Base-by-base conservation (phyloP, 2,888 invertebrate genomes). In the Drosophila austrosaltans region DNA sequence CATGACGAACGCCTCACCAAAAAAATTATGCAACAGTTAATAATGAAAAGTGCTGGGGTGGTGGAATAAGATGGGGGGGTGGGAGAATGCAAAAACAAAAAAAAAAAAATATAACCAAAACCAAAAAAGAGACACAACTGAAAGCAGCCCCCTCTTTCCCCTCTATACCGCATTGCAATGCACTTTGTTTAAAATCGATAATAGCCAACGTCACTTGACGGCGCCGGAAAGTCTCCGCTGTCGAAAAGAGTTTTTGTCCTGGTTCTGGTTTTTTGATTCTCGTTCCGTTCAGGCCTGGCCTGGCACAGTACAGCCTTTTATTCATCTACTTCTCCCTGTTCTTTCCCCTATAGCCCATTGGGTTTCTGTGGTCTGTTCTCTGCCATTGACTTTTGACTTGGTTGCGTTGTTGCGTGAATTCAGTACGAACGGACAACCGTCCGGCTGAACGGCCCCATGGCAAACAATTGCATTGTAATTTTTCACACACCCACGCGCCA, bases 401-500 rank as follows among this genome's bases (percentile, higher is more conserved):
- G 25, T 61, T 54, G 44, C 20, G 40, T 44, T 20, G 39, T 16
- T 40, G 32, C 42, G 16, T 32, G 42, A 30, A 36, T 28, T 53
- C 16, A 54, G 61, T 58, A 12, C 16, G n/a, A 54, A 63, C 20
- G 56, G 39, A 39, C 53, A 3, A 25, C 8, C 28, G 3, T n/a
- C 16, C 39, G 5, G 39, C 53, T 53, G 10, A 48, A 36, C 30
- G 65, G 69, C 76, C 74, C 78, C 76, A 75, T 72, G 78, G 74
- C 81, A 85, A 82, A 81, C 87, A 87, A 85, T 78, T 79, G 83
- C 89, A 85, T 80, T 83, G 87, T 78, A 78, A 84, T 82, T 81
- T 82, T 67, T 76, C 60, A 66, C 48, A 63, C 36, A 42, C 53
- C 62, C 22, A 68, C 56, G 57, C 56, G 62, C 59, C 62, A 59